phyloP scores from a whole-genome alignment of 1,140 invertebrate genomes.

The Eriocheir sinensis region DNA sequence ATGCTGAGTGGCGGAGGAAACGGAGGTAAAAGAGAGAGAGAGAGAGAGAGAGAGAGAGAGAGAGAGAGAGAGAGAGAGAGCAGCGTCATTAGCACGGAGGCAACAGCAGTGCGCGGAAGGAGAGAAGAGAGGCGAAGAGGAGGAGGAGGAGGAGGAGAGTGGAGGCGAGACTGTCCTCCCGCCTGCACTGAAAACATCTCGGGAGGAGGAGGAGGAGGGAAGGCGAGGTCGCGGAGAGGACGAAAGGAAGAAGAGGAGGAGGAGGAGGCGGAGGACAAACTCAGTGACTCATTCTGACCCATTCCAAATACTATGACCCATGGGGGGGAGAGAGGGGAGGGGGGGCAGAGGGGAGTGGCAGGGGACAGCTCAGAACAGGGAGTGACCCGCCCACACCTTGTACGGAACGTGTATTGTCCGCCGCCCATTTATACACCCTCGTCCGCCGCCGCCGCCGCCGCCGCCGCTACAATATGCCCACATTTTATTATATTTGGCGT shows the following conservation, averaged over 20 bases:
- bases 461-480: constrained; percentile 25
- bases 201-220: background rate
- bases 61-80: background rate
- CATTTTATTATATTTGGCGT: constrained; percentile 63
- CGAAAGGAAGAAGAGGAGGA: background rate
- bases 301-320: constrained; percentile 35
- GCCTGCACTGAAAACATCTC: no score
- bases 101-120: no score
- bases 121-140: no score
- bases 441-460: background rate
- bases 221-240: background rate
- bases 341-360: background rate
- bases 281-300: constrained; percentile 44
- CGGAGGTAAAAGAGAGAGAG: background rate
- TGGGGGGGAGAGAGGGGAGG: background rate
- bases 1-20: no score
- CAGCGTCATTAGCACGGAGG: background rate
- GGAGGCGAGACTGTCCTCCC: no score
- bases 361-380: background rate
- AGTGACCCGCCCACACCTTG: constrained; percentile 8
- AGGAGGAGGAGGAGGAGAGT: background rate
- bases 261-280: no score
- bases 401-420: background rate
- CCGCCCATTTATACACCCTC: background rate
- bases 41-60: constrained; percentile 34